Evolutionary conservation across 2,113 vertebrate genomes (phyloP), one percentile per base, ranked within the genome.

Genomic region (Phalacrocorax carbo): DNA sequence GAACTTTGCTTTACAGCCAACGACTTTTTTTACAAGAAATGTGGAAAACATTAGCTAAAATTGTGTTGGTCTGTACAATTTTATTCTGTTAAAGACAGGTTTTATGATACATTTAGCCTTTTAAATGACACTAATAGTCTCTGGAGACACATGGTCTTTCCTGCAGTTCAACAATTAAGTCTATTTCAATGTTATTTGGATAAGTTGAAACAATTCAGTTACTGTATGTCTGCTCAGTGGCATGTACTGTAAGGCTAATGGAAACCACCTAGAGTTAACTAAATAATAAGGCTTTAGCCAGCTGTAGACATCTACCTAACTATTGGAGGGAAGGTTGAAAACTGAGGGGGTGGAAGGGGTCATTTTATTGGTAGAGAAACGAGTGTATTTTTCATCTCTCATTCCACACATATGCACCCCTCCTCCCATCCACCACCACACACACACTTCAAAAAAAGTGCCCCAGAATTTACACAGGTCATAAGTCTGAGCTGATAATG

Each of bases 121-220:
- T 98, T 98, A 98, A 98, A 98, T 98, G 98, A 98, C 98, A 98
- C 98, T 98, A 98, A 98, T 98, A 98, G 98, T 98, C 98, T 92
- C 98, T 76, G 86, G 98, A 96, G 98, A 98, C 97, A 88, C 96
- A 86, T 77, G 97, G 97, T 94, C 97, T 98, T 98, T 98, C 98
- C 98, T 98, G 97, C 81, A 95, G 93, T 89, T 97, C 97, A 98
- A 98, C 98, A 98, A 98, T 98, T 98, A 98, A 97, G 98, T 98
- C 98, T 96, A 97, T 98, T 98, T 98, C 98, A 95, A 98, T 98
- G 98, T 97, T 98, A 96, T 98, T 98, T 98, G 97, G 97, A 70
- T 97, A 98, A 97, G 96, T 92, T 98, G 98, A 98, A 98, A 98
- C 98, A 98, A 98, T 98, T 98, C 98, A 98, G 98, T 98, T 97